Conservation (phyloP, 2,113 vertebrate genomes). For the Aspiorhynchus laticeps region DNA sequence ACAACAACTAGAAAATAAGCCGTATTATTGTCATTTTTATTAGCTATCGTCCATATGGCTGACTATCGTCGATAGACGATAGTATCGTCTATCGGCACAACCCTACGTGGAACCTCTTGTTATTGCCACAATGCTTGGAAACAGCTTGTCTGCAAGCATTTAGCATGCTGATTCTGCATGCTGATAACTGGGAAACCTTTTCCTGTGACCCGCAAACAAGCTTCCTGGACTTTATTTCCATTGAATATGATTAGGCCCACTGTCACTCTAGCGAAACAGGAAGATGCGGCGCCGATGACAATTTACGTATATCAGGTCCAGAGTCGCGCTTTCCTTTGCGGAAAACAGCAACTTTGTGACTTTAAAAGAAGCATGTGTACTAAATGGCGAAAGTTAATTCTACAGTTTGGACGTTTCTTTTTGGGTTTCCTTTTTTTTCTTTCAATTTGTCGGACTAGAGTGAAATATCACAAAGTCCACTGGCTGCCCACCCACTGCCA, state of each 20-base stretch:
- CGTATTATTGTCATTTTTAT: too few species aligned
- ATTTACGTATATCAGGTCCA: slow-evolving; percentile 76
- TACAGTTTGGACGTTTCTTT: slow-evolving; percentile 78
- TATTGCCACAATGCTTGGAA: slow-evolving; percentile 38
- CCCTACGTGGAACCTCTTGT: background rate
- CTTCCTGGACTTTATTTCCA: slow-evolving; percentile 53
- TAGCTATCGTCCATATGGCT: too few species aligned
- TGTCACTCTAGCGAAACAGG: slow-evolving; percentile 72
- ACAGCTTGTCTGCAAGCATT: slow-evolving; percentile 51
- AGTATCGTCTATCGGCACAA: too few species aligned
- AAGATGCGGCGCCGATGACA: slow-evolving; percentile 66
- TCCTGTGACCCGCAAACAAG: slow-evolving; percentile 47
- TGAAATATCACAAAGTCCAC: slow-evolving; percentile 81
- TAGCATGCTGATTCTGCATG: slow-evolving; percentile 43
- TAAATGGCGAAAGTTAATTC: slow-evolving; percentile 83
- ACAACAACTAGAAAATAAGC: too few species aligned
- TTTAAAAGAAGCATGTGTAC: slow-evolving; percentile 74
- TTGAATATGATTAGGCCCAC: slow-evolving; percentile 59
- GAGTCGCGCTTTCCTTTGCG: slow-evolving; percentile 70
- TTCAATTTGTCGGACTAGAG: slow-evolving; percentile 65
- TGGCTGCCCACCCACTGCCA: slow-evolving; percentile 63
- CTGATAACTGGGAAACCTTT: slow-evolving; percentile 47
- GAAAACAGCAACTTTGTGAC: slow-evolving; percentile 76
- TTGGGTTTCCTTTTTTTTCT: slow-evolving; percentile 64
- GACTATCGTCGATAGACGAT: too few species aligned